Conservation (phyloP, 2,888 invertebrate species). For the Scaptomyza flava region DNA sequence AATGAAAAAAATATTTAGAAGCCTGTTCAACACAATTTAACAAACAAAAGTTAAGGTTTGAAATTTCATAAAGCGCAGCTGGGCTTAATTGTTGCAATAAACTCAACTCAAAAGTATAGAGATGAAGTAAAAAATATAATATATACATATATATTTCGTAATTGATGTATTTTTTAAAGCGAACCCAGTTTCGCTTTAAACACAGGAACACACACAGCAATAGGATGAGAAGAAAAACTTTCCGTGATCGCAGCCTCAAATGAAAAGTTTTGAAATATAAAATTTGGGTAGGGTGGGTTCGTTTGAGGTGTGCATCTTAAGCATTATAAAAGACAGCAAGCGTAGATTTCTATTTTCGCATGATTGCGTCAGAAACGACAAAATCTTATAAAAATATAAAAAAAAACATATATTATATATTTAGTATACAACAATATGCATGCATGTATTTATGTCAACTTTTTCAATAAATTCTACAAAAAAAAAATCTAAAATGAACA, state of each 20-base stretch:
- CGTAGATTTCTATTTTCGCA: slow-evolving; percentile 78
- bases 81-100: slow-evolving; percentile 72
- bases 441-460: slow-evolving; percentile 84
- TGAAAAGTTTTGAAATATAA: slow-evolving; percentile 15
- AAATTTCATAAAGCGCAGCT: slow-evolving; percentile 51
- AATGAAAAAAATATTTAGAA: slow-evolving; percentile 30
- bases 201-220: slow-evolving; percentile 30
- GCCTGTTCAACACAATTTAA: slow-evolving; percentile 38
- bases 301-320: slow-evolving; percentile 30
- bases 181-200: slow-evolving; percentile 33
- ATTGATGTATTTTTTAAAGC: slow-evolving; percentile 68
- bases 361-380: slow-evolving; percentile 56
- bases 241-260: slow-evolving; percentile 33
- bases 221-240: slow-evolving; percentile 46
- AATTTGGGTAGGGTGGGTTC: slow-evolving; percentile 12
- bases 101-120: slow-evolving; percentile 56
- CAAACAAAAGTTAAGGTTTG: slow-evolving; percentile 32
- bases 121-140: slow-evolving; percentile 48
- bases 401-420: slow-evolving; percentile 81
- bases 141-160: slow-evolving; percentile 63
- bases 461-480: slow-evolving; percentile 83
- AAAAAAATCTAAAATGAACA: slow-evolving; percentile 26
- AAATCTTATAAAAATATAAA: slow-evolving; percentile 49
- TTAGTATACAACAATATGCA: slow-evolving; percentile 83
- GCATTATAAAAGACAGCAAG: slow-evolving; percentile 45